Evolutionary conservation across 2,113 vertebrate species (phyloP), one percentile per base, ranked within the genome.

Genomic region (Rana temporaria): DNA sequence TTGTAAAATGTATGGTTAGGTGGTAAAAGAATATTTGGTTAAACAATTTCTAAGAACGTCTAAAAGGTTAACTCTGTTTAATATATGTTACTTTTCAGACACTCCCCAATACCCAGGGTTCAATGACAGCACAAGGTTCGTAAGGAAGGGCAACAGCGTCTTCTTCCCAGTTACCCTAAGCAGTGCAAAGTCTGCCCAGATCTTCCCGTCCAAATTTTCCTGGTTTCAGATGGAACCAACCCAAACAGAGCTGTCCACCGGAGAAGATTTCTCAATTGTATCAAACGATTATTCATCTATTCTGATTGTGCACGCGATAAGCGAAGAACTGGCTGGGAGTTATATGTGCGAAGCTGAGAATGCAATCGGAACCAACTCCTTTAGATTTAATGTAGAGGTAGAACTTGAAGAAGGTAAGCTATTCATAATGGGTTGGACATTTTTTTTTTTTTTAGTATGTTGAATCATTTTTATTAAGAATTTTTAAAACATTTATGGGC

Each of bases 261-360:
- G 12, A 20, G 26, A 34, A 19, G 15, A 72, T 19, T 34, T 81
- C 56, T 32, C 11, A 8, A 38, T 81, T 4, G 52, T 65, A 9
- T 73, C 68, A 8, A 56, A n/a, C 22, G 26, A 73, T 18, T 65
- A 34, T 42, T 16, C 20, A 22, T 81, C 79, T 3, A 18, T 34
- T 73, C 6, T 81, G 19, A 62, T 81, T 19, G 38, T 65, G 19
- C 26, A 11, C 18, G 7, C 22, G 3, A n/a, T 81, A 69, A 73
- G 24, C 1, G 5, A 72, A 7, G 57, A 72, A 4, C 5, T 65
- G 6, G 52, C 3, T 22, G 79, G 79, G 20, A 17, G 22, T 4
- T 81, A 72, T 20, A 64, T 65, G 59, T 81, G 79, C 69, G 64
- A 15, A 22, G 69, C 59, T 19, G 68, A 65, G 42, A 81, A 81